Evolutionary conservation across 1,140 invertebrate genomes (phyloP), one percentile per base, ranked within the genome.

Genomic region (Neelides sp.): DNA sequence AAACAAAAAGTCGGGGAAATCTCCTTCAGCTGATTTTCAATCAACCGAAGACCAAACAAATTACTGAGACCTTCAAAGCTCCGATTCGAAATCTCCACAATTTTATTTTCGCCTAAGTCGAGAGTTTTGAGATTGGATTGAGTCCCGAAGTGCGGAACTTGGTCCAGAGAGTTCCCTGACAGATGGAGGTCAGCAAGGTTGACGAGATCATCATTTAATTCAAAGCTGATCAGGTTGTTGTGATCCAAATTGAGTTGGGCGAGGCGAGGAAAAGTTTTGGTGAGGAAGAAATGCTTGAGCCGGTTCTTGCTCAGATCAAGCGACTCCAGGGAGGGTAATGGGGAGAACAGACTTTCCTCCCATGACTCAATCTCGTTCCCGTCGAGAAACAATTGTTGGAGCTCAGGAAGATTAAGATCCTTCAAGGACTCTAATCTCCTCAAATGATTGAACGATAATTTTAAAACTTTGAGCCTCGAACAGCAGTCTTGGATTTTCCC

Each of bases 351-450:
- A 62, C 86, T 85, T 50, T 85, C 83, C 68, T 86, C 83, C 50
- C 90, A 84, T 55, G 79, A 82, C 28, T 81, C 79, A 61, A 92
- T 85, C 1, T 82, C 80, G 65, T 93, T 93, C 62, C 90, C 85
- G 53, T 85, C 75, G 41, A 93, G 66, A 65, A 89, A 82, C 22
- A 94, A 73, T 40, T 86, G 84, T 72, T 92, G 86, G 51, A 94
- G 69, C 62, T 85, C 82, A 62, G 82, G 85, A 19, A 92, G 70
- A 63, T 89, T 85, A 68, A 85, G 83, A 69, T 93, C 92, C 52
- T 83, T 87, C 39, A 78, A 76, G 13, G 81, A 77, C 62, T 88
- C 83, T 46, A 93, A 79, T 54, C 78, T 74, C 1, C 82, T 86
- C 2, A 93, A 64, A 4, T 77, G 75, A 63, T 93, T 93, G 64